Evolutionary conservation across 2,797 vertebrate genomes (phyloP), one percentile per base, ranked within the genome.

Genomic region (Enteromius paludinosus): DNA sequence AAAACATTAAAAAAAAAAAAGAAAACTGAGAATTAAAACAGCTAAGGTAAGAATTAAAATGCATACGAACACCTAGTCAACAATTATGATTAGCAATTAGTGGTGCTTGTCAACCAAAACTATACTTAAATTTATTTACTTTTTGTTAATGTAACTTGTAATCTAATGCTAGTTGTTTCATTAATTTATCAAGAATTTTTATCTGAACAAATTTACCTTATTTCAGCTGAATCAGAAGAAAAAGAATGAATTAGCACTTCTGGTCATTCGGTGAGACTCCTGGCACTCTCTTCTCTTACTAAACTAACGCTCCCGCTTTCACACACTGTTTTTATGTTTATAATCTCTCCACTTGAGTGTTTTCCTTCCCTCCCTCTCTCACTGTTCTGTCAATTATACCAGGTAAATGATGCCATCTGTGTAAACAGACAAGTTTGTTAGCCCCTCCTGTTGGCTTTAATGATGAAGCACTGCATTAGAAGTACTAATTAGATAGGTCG

Each of bases 391-490:
- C 59, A 23, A 64, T 72, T 83, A 49, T 64, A 41, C 61, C 30
- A 68, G 15, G 54, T 68, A 87, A 91, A 89, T 84, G 89, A 83
- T 89, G 87, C 87, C 92, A 91, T 93, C 90, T 93, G 92, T 90
- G 85, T 91, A 92, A 93, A 93, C 90, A 89, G 83, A 70, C 81
- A 88, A 86, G 84, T 77, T 68, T 20, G 49, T 54, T 18, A 49
- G 59, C 81, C 76, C 62, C 76, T 69, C 70, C 64, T 78, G 25
- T 82, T 43, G 23, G 33, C 76, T 75, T 59, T 69, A 66, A 69
- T 70, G 77, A 80, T 45, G 28, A 84, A 66, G 74, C 79, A 62
- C 47, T 41, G 43, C 47, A 81, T n/a, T 17, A 33, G 25, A 41
- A 38, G 61, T 38, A 25, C 56, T 59, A 81, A 85, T 68, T 52